Conservation (phyloP, 2,797 vertebrate genomes). For the Chelmon rostratus region DNA sequence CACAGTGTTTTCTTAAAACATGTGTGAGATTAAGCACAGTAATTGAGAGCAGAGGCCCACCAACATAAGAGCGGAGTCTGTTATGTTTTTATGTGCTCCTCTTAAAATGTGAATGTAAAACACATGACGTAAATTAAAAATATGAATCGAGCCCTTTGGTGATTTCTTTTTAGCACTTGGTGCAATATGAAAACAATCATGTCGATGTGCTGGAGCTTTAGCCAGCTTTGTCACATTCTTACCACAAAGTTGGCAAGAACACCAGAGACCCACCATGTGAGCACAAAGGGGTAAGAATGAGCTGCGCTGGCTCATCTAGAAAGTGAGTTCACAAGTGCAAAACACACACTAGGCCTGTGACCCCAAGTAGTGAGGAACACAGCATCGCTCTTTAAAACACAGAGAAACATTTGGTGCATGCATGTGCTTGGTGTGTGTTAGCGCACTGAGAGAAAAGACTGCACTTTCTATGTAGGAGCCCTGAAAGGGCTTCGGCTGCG, state of each 20-base stretch:
- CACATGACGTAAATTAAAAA: conserved; percentile 23
- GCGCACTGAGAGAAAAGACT: conserved; percentile 10
- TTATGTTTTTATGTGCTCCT: conserved; percentile 29
- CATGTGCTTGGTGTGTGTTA: conserved; percentile 27
- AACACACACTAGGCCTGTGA: conserved; percentile 23
- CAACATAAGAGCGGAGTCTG: conserved; percentile 1
- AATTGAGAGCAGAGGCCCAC: conserved; percentile 29
- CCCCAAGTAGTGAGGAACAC: conserved; percentile 37
- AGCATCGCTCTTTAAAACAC: conserved; percentile 40
- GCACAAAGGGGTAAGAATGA: conserved; percentile 39
- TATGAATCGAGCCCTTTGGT: conserved; percentile 21
- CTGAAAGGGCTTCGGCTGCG: conserved; percentile 54
- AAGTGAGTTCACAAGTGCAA: conserved; percentile 21
- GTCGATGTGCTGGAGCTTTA: conserved; percentile 15
- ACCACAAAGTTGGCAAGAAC: conserved; percentile 40
- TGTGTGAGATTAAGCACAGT: background rate
- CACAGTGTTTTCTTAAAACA: conserved; percentile 13
- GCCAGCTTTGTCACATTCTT: conserved; percentile 60
- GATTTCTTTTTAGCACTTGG: conserved; percentile 19
- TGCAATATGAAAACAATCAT: conserved; percentile 23
- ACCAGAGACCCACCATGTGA: conserved; percentile 22
- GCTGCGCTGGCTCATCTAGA: conserved; percentile 38
- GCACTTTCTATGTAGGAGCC: conserved; percentile 41
- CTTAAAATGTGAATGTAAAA: conserved; percentile 34
- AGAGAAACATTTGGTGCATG: conserved; percentile 22